Evolutionary conservation across 1,140 invertebrate species (phyloP), one percentile per base, ranked within the genome.

Genomic region (Drosophila bocki): DNA sequence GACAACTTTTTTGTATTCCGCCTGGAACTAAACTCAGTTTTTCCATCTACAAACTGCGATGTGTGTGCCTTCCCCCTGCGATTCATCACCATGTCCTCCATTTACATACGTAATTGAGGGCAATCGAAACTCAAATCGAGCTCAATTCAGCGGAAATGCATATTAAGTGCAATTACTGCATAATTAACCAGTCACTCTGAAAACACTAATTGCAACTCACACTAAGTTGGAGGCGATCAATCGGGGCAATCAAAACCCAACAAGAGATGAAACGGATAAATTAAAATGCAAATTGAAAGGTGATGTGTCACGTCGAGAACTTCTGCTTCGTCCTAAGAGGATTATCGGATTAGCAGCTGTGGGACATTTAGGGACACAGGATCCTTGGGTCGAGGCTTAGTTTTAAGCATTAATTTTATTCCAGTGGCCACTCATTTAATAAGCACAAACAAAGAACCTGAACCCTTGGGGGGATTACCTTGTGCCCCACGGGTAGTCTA

Each of bases 161-260:
- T 79, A 75, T 84, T 84, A 75, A 90, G 75, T 84, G 84, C 84
- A 90, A 90, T 88, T 88, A 88, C 82, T 88, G 84, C 84, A 87
- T 87, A 87, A 87, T 87, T 88, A 80, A 84, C 59, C 76, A 81
- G 60, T 58, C 35, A 81, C 74, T 75, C 45, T 59, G 54, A 39
- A 68, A 78, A 51, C 42, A 67, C 74, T 75, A 90, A 88, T 83
- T 78, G 72, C 70, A 29, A 35, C 53, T 47, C 48, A 39, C 48
- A 54, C 67, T 39, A 35, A 50, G 35, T 45, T 41, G 32, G 13
- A 22, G 53, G 35, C 37, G 8, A 51, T 45, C 48, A 39, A 69
- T 47, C 33, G 32, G 29, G 5, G 62, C 17, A 53, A 45, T 45
- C 22, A 17, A 19, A 37, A 5, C 47, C 7, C 29, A 3, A 9